These are phyloP conservation scores for Lamellibrachia luymesi DNA, from an alignment of 1,140 invertebrate species.

Conservation along the genomic window DNA sequence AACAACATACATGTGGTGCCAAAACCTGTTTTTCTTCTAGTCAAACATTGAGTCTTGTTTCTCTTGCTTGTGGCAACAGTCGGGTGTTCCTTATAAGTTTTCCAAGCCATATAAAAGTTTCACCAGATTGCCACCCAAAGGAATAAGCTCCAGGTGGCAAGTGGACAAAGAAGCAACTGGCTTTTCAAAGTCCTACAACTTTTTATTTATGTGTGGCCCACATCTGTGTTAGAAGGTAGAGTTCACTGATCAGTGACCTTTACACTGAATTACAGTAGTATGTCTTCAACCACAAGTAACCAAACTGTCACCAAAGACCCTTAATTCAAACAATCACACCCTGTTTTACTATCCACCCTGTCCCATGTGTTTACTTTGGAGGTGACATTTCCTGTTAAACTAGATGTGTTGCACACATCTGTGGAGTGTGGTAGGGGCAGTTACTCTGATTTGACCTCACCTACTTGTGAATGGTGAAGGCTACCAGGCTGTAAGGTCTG, in stretches of 20 bases:
- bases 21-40: background rate
- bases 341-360: background rate
- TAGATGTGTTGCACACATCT: background rate
- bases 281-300: background rate
- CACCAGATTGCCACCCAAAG: background rate
- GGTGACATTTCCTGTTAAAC: background rate
- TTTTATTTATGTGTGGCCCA: background rate
- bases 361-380: background rate
- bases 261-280: background rate
- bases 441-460: background rate
- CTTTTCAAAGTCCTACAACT: background rate
- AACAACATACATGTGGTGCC: background rate
- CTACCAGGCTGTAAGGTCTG: background rate
- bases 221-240: too few relatives aligned
- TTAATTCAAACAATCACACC: background rate
- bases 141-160: background rate
- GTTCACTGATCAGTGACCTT: background rate
- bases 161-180: background rate
- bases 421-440: background rate
- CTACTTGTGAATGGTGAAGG: background rate
- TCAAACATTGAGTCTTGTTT: background rate
- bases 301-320: background rate
- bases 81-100: background rate
- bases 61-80: background rate
- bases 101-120: background rate